Evolutionary conservation across 2,888 invertebrate species (phyloP).

Genomic region (Acanthopleura granulata): DNA sequence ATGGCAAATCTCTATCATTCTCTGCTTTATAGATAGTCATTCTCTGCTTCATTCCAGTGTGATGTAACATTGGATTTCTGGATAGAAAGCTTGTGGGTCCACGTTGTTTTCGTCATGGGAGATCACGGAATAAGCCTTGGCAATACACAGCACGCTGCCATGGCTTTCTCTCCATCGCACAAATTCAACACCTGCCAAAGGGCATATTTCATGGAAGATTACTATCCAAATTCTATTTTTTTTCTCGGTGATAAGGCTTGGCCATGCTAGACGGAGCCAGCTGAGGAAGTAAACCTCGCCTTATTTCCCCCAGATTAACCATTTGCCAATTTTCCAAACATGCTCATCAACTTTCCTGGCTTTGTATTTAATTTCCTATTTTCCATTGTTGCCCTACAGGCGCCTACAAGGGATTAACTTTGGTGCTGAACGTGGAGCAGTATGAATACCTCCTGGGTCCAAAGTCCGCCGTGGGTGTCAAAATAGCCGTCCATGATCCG

Average conservation of each 20-base stretch:
- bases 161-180: too few species aligned
- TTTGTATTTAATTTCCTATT: constrained; percentile 18
- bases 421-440: constrained; percentile 19
- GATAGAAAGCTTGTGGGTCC: too few species aligned
- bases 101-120: too few species aligned
- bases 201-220: background rate
- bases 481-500: background rate
- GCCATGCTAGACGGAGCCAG: background rate
- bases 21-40: too few species aligned
- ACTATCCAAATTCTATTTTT: constrained; percentile 6
- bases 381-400: constrained; percentile 6
- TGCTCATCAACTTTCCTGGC: constrained; percentile 1
- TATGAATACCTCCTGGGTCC: constrained; percentile 19
- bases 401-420: background rate
- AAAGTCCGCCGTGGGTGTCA: constrained; percentile 14
- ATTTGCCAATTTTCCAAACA: background rate
- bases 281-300: background rate
- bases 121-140: too few species aligned
- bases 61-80: too few species aligned
- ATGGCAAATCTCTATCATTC: too few species aligned
- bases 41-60: too few species aligned
- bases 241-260: background rate
- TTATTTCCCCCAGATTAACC: constrained; percentile 3
- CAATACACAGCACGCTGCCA: too few species aligned
- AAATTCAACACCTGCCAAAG: background rate